A percentile compares a stretch with the other conserved stretches of the same genome.
Conservation (phyloP, 2,888 invertebrate species). For the Perithous albicinctus region DNA sequence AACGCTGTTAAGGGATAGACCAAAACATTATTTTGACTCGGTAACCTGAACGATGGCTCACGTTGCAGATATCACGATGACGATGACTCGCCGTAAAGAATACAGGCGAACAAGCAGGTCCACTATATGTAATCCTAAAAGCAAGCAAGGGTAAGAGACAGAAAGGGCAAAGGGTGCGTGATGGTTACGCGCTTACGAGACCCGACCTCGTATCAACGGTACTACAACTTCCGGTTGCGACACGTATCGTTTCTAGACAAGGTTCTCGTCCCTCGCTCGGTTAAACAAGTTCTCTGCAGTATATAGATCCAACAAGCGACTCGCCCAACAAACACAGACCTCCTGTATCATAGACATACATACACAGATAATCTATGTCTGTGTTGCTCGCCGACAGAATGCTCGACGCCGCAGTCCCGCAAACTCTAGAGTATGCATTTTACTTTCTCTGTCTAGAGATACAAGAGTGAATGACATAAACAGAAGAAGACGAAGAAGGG, state of each 20-base stretch:
- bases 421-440: constrained; percentile 69
- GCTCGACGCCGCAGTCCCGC: constrained; percentile 24
- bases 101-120: background rate
- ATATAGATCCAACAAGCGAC: background rate
- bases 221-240: constrained; percentile 43
- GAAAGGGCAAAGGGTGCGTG: constrained; percentile 14
- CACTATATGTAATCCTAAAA: constrained; percentile 49
- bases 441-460: constrained; percentile 71
- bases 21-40: no score
- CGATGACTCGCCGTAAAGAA: no score
- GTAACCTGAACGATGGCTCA: no score
- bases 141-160: constrained; percentile 43
- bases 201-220: constrained; percentile 45
- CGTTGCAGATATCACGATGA: no score
- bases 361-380: background rate
- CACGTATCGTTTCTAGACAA: constrained; percentile 1
- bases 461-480: constrained; percentile 34
- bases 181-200: constrained; percentile 53
- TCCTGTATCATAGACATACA: constrained; percentile 30
- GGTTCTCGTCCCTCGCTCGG: constrained; percentile 38
- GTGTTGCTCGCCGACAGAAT: constrained; percentile 47
- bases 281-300: constrained; percentile 40
- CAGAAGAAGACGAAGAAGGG: constrained; percentile 24
- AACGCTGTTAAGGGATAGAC: no score
- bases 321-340: constrained; percentile 43